These are phyloP conservation scores for Drosophila pallidifrons DNA, from an alignment of 1,140 invertebrate species.

Conservation along the genomic window DNA sequence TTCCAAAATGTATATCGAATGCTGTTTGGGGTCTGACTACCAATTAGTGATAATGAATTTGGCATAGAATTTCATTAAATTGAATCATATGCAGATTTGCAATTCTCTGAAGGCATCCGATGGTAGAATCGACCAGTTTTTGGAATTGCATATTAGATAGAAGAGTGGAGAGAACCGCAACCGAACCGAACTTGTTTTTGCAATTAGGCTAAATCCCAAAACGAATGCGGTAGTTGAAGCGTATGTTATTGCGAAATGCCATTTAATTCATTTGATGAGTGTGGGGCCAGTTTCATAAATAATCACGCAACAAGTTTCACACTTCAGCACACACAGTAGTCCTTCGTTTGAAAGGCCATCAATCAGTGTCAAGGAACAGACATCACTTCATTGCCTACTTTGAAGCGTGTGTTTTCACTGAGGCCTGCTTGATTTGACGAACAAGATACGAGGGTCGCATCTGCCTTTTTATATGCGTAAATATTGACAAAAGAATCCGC, in stretches of 20 bases:
- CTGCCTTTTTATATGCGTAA: slow-evolving; percentile 39
- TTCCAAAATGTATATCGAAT: neutral
- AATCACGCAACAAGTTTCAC: slow-evolving; percentile 41
- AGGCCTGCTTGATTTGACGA: neutral
- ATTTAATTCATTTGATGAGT: slow-evolving; percentile 36
- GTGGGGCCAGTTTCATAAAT: slow-evolving; percentile 36
- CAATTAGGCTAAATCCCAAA: slow-evolving; percentile 35
- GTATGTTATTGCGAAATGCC: slow-evolving; percentile 40
- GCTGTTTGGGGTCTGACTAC: neutral
- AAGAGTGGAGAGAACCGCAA: slow-evolving; percentile 3
- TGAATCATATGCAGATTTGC: neutral
- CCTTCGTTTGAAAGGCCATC: slow-evolving; percentile 3
- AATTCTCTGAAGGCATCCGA: neutral
- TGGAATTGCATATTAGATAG: neutral
- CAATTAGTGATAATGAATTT: slow-evolving; percentile 5
- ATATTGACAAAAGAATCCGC: slow-evolving; percentile 42
- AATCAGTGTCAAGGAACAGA: slow-evolving; percentile 6
- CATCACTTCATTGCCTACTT: slow-evolving; percentile 22
- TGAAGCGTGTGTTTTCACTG: slow-evolving; percentile 24
- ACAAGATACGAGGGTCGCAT: slow-evolving; percentile 2
- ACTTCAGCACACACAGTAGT: slow-evolving; percentile 18
- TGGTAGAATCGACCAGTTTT: neutral
- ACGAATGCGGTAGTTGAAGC: slow-evolving; percentile 6
- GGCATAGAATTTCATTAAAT: slow-evolving; percentile 4
- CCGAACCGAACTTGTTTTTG: slow-evolving; percentile 27